These are phyloP conservation scores for Amphilophus citrinellus DNA, from an alignment of 2,113 vertebrate genomes.

Conservation along the genomic window DNA sequence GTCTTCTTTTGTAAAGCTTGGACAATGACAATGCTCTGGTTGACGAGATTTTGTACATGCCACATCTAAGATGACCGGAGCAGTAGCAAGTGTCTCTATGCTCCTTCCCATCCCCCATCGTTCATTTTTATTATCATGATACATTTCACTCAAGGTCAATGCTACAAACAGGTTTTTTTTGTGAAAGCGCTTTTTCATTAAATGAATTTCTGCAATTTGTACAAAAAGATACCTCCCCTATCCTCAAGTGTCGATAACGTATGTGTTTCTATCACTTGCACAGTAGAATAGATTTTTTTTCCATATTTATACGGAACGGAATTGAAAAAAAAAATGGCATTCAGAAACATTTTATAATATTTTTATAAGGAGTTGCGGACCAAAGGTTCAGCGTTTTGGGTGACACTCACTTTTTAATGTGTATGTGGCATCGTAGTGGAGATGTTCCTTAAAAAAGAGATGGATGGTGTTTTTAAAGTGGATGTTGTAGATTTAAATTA, in stretches of 20 bases:
- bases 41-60: slow-evolving; percentile 32
- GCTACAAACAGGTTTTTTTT: slow-evolving; percentile 49
- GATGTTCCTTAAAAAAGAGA: slow-evolving; percentile 52
- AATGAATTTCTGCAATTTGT: slow-evolving; percentile 74
- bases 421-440: slow-evolving; percentile 46
- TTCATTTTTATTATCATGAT: slow-evolving; percentile 38
- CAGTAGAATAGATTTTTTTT: slow-evolving; percentile 80
- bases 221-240: slow-evolving; percentile 72
- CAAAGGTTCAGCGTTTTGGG: slow-evolving; percentile 77
- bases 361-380: slow-evolving; percentile 83
- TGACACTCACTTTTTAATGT: slow-evolving; percentile 72
- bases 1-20: slow-evolving; percentile 50
- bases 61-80: slow-evolving; percentile 33
- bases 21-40: slow-evolving; percentile 17
- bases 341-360: slow-evolving; percentile 84
- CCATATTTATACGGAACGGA: slow-evolving; percentile 81
- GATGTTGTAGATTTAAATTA: slow-evolving; percentile 53
- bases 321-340: slow-evolving; percentile 66
- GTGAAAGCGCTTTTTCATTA: slow-evolving; percentile 62
- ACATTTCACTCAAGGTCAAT: slow-evolving; percentile 51
- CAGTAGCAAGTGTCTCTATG: slow-evolving; percentile 63
- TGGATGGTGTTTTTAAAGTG: slow-evolving; percentile 52
- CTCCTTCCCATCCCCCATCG: slow-evolving; percentile 41
- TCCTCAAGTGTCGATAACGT: slow-evolving; percentile 68
- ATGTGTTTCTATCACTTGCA: slow-evolving; percentile 79